phyloP scores from a whole-genome alignment of 2,888 invertebrate genomes.

The Epistrophe grossulariae region DNA sequence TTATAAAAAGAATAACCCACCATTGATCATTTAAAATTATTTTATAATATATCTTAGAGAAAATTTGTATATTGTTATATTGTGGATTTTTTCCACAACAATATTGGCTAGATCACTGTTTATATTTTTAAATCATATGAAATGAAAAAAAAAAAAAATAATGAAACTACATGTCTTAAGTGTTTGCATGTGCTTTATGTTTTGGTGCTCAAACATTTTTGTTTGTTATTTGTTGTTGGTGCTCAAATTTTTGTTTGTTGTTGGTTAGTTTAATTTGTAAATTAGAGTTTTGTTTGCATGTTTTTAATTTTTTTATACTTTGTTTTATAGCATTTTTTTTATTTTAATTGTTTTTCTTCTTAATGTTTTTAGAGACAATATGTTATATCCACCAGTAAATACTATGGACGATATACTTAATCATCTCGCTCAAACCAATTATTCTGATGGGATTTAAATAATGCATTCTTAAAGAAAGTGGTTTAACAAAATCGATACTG shows the following conservation, averaged over 20 bases:
- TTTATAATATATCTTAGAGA: not conserved
- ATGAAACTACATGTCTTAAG: constrained; percentile 8
- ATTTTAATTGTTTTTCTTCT: constrained; percentile 38
- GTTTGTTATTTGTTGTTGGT: constrained; percentile 49
- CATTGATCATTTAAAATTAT: constrained; percentile 36
- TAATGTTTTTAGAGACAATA: constrained; percentile 53
- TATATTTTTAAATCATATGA: not conserved
- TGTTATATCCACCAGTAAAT: constrained; percentile 51
- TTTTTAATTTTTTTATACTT: constrained; percentile 30
- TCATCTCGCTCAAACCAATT: constrained; percentile 60
- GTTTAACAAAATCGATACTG: constrained; percentile 36
- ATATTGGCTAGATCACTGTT: constrained; percentile 19
- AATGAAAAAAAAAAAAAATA: not conserved
- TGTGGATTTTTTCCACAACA: constrained; percentile 16
- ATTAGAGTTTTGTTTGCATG: constrained; percentile 9
- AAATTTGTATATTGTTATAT: constrained; percentile 6
- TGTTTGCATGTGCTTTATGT: constrained; percentile 56
- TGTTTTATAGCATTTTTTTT: constrained; percentile 27
- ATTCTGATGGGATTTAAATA: constrained; percentile 49
- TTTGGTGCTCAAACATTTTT: constrained; percentile 15
- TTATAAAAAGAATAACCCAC: constrained; percentile 10
- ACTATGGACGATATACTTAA: constrained; percentile 66
- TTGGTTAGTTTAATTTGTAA: not conserved
- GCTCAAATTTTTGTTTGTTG: constrained; percentile 48
- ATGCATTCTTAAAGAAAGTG: constrained; percentile 11